phyloP scores from a whole-genome alignment of 2,113 vertebrate genomes.

The Mesitornis unicolor region DNA sequence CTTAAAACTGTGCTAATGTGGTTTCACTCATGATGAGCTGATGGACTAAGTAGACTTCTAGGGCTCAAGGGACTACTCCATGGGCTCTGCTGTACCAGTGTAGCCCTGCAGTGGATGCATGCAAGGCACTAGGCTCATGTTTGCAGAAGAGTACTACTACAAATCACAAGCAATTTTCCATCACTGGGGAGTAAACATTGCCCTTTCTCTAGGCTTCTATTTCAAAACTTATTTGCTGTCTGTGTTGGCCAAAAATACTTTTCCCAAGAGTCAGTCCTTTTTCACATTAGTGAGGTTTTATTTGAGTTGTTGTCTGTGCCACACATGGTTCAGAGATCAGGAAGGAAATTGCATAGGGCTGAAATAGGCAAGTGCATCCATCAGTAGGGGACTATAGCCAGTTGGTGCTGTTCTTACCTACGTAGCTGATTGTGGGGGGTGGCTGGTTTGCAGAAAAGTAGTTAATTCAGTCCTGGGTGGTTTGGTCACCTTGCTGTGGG shows the following conservation, averaged over 20 bases:
- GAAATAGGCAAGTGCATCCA: background rate
- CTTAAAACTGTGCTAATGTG: background rate
- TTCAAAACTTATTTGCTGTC: background rate
- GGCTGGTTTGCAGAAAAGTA: background rate
- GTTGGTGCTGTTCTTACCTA: background rate
- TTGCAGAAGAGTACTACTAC: background rate
- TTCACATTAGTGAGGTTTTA: background rate
- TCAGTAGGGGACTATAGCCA: background rate
- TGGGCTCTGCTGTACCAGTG: background rate
- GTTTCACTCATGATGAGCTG: background rate
- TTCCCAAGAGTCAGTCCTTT: background rate
- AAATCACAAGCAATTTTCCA: background rate
- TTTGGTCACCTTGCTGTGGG: background rate
- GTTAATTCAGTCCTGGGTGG: background rate
- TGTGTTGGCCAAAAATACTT: background rate
- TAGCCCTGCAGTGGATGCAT: background rate
- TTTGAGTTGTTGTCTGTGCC: background rate
- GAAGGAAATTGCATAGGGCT: background rate
- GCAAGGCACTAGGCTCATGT: background rate
- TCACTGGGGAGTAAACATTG: background rate
- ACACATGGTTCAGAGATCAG: background rate
- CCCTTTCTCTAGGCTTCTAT: background rate
- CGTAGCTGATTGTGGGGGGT: accelerated
- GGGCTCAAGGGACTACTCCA: background rate
- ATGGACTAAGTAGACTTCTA: background rate